Evolutionary conservation across 2,888 invertebrate species (phyloP).

Genomic region (Mesochorus sp.): DNA sequence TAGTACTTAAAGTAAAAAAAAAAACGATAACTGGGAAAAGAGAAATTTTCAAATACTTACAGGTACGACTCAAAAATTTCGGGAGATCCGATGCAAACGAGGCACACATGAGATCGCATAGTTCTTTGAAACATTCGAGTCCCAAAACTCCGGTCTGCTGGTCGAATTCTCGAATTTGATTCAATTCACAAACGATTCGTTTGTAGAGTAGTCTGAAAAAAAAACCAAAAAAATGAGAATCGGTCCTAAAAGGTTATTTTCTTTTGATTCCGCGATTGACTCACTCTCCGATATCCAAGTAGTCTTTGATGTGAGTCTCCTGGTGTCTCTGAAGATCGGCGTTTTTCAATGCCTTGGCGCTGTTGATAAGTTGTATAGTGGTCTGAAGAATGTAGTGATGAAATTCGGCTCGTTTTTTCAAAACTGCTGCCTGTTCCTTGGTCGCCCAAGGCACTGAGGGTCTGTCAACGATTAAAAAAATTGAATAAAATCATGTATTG

Average conservation of each 20-base stretch:
- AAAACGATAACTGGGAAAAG: too few species aligned
- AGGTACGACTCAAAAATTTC: conserved; percentile 80
- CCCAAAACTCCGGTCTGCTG: conserved; percentile 83
- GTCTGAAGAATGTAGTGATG: conserved; percentile 84
- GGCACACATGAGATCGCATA: conserved; percentile 78
- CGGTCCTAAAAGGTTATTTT: background rate
- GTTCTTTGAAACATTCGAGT: conserved; percentile 84
- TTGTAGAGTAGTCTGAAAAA: conserved; percentile 77
- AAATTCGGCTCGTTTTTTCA: conserved; percentile 84
- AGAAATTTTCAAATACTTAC: conserved; percentile 76
- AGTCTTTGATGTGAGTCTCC: conserved; percentile 75
- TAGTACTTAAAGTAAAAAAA: too few species aligned
- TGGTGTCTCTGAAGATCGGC: conserved; percentile 71
- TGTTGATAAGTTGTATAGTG: conserved; percentile 80
- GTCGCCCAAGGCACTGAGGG: conserved; percentile 84
- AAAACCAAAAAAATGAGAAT: conserved; percentile 39
- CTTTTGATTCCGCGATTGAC: conserved; percentile 46
- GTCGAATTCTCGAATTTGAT: conserved; percentile 84
- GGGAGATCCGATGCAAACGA: conserved; percentile 78
- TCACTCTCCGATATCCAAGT: conserved; percentile 79
- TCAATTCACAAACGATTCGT: conserved; percentile 79
- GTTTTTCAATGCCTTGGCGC: conserved; percentile 78
- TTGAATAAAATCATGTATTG: too few species aligned
- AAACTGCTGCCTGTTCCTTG: conserved; percentile 82
- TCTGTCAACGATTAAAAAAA: conserved; percentile 73